Conservation (phyloP, 1,140 invertebrate species). For the Macrostomum lignano region DNA sequence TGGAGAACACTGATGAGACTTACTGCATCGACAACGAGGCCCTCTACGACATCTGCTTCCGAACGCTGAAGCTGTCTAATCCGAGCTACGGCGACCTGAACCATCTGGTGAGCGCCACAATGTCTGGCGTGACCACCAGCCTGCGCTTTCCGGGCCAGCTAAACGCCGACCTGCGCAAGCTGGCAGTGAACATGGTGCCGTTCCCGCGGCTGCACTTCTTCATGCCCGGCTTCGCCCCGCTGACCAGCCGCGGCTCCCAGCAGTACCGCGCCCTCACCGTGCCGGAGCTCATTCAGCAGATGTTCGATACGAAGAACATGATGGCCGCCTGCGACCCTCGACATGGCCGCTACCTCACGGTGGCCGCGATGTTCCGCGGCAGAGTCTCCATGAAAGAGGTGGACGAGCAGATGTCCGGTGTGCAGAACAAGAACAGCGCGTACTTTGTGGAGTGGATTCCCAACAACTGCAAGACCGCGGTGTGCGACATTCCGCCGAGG, state of each 20-base stretch:
- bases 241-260: constrained; percentile 32
- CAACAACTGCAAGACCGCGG: constrained; percentile 8
- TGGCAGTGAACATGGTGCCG: constrained; percentile 49
- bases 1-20: constrained; percentile 27
- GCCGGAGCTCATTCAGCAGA: constrained; percentile 30
- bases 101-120: constrained; percentile 34
- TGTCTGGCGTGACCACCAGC: constrained; percentile 51
- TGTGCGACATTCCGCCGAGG: constrained; percentile 7
- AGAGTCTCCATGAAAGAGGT: constrained; percentile 24
- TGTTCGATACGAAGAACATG: constrained; percentile 41
- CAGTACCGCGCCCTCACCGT: constrained; percentile 26
- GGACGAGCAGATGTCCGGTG: constrained; percentile 41
- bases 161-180: constrained; percentile 32
- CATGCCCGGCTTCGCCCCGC: constrained; percentile 43
- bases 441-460: constrained; percentile 23
- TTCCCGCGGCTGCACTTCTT: constrained; percentile 47
- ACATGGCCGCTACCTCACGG: constrained; percentile 34
- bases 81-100: constrained; percentile 35
- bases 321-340: constrained; percentile 40
- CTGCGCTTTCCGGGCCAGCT: constrained; percentile 50
- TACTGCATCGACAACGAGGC: constrained; percentile 23
- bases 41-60: constrained; percentile 34
- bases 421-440: constrained; percentile 37
- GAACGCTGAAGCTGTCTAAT: constrained; percentile 32
- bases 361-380: constrained; percentile 33